phyloP scores from a whole-genome alignment of 2,797 vertebrate species.

The Carduelis carduelis region DNA sequence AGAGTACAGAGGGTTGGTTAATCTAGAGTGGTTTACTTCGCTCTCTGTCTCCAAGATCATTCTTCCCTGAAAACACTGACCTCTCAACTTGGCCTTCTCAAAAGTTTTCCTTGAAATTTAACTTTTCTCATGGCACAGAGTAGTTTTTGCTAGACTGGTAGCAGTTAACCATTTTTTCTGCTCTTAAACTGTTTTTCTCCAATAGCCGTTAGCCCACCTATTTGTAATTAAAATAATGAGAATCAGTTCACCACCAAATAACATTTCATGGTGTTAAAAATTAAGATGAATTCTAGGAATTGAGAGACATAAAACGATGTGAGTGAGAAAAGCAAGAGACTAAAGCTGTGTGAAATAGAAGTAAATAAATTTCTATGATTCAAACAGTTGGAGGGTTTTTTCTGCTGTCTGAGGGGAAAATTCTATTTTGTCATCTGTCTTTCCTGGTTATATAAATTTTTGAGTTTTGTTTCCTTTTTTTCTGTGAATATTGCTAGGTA shows the following conservation, averaged over 20 bases:
- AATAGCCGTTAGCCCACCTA: not conserved
- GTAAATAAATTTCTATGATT: not conserved
- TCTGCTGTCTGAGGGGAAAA: not conserved
- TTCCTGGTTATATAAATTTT: not conserved
- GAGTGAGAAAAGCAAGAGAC: not conserved
- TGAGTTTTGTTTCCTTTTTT: not conserved
- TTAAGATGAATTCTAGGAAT: not conserved
- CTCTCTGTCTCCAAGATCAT: not conserved
- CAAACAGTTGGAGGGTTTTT: not conserved
- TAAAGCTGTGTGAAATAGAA: not conserved
- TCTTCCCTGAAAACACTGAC: not conserved
- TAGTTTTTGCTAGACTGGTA: not conserved
- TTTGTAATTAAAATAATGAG: not conserved
- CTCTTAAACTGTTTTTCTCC: not conserved
- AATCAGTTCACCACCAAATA: not conserved
- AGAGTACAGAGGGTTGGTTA: not conserved
- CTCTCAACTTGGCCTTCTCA: not conserved
- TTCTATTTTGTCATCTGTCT: no score
- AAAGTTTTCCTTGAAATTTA: not conserved
- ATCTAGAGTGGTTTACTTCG: not conserved
- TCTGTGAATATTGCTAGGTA: not conserved
- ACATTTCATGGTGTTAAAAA: not conserved
- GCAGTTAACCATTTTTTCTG: not conserved
- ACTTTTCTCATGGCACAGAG: not conserved
- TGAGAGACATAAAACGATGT: not conserved